Conservation (phyloP, 2,888 invertebrate genomes). For the Dascillus cervinus region DNA sequence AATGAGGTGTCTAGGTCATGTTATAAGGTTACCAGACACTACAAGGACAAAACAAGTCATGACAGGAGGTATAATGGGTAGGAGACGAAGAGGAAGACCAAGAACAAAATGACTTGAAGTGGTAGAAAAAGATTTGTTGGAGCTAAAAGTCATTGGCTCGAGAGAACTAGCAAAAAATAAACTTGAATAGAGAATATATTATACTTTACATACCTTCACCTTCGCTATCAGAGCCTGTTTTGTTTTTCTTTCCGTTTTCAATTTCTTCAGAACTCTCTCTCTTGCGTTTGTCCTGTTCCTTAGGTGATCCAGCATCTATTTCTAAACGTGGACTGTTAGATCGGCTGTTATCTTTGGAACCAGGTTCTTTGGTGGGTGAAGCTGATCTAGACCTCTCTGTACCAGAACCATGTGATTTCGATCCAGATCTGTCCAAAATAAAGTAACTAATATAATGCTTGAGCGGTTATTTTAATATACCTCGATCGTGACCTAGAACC, state of each 20-base stretch:
- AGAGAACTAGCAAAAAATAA: no score
- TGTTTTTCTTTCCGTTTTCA: slow-evolving; percentile 35
- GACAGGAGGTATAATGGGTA: no score
- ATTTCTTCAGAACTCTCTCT: slow-evolving; percentile 24
- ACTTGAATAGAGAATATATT: slow-evolving; percentile 1
- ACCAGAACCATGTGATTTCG: slow-evolving; percentile 20
- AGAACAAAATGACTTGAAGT: no score
- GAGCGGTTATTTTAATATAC: no score
- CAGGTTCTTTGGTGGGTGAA: slow-evolving; percentile 14
- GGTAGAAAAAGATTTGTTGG: no score
- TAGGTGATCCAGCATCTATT: slow-evolving; percentile 41
- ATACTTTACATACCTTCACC: slow-evolving; percentile 45
- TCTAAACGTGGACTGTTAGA: slow-evolving; percentile 45
- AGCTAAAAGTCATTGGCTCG: no score
- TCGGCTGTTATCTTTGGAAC: slow-evolving; percentile 24
- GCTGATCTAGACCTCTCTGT: slow-evolving; percentile 25
- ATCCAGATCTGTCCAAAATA: slow-evolving; percentile 13
- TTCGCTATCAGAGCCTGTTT: slow-evolving; percentile 67
- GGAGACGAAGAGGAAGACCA: no score
- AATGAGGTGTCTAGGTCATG: no score
- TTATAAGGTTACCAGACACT: no score
- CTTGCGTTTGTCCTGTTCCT: slow-evolving; percentile 38
- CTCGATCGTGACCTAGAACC: slow-evolving; percentile 17
- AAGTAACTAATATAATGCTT: no score
- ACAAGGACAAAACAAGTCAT: no score